phyloP scores from a whole-genome alignment of 2,888 invertebrate species.

The Apamea crenata region DNA sequence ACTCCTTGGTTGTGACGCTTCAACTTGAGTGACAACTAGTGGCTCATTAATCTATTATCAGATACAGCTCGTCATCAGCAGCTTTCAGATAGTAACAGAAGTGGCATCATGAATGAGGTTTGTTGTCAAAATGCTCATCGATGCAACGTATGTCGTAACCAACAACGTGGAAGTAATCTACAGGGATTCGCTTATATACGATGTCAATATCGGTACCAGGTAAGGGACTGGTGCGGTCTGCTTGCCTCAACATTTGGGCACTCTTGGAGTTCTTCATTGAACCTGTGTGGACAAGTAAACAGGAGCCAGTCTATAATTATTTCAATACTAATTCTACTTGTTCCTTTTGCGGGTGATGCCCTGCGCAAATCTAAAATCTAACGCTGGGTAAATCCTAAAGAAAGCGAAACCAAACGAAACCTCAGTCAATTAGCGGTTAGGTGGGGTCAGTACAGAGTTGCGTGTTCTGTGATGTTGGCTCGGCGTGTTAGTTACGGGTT shows the following conservation, averaged over 20 bases:
- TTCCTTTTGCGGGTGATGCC: slow-evolving; percentile 70
- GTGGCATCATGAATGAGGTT: slow-evolving; percentile 78
- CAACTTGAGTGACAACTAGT: slow-evolving; percentile 58
- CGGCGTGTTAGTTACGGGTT: slow-evolving; percentile 69
- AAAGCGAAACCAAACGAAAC: slow-evolving; percentile 76
- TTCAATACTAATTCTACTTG: slow-evolving; percentile 72
- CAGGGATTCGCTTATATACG: slow-evolving; percentile 84
- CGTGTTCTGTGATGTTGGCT: slow-evolving; percentile 72
- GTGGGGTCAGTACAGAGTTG: slow-evolving; percentile 67
- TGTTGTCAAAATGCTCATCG: slow-evolving; percentile 77
- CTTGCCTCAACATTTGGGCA: slow-evolving; percentile 92
- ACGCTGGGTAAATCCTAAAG: slow-evolving; percentile 68
- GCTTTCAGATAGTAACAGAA: slow-evolving; percentile 76
- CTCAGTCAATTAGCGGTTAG: slow-evolving; percentile 62
- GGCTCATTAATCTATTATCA: slow-evolving; percentile 70
- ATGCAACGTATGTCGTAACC: slow-evolving; percentile 75
- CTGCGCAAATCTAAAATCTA: slow-evolving; percentile 71
- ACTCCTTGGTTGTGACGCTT: slow-evolving; percentile 61
- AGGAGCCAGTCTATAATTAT: slow-evolving; percentile 83
- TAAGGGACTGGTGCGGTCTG: slow-evolving; percentile 91
- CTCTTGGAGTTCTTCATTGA: slow-evolving; percentile 92
- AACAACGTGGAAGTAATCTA: slow-evolving; percentile 84
- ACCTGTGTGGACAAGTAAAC: slow-evolving; percentile 90
- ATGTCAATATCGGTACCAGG: slow-evolving; percentile 88
- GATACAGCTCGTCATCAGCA: slow-evolving; percentile 83